Percentiles rank a stretch among this genome's conserved stretches.
Evolutionary conservation across 2,888 invertebrate species (phyloP).

Genomic region (Ametastegia equiseti): DNA sequence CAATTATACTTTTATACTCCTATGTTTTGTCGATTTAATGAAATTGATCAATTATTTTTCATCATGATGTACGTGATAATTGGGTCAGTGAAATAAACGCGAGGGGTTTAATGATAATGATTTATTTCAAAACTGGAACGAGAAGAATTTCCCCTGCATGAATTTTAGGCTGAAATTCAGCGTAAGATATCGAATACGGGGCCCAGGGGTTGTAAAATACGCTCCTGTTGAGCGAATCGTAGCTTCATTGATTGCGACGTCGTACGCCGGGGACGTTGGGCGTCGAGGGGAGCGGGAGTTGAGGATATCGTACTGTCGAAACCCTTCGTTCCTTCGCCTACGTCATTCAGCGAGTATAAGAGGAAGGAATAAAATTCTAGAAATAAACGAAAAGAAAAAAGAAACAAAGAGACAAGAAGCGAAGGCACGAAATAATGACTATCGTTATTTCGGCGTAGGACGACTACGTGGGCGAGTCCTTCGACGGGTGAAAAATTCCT

Average conservation of each 20-base stretch:
- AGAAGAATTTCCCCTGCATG: neutral
- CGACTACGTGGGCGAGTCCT: neutral
- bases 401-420: neutral
- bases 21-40: neutral
- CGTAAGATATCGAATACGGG: neutral
- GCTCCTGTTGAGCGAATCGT: conserved; percentile 71
- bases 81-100: neutral
- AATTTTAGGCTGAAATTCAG: neutral
- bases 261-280: conserved; percentile 67
- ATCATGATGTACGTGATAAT: neutral
- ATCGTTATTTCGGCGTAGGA: neutral
- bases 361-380: neutral
- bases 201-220: conserved; percentile 53
- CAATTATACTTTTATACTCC: neutral
- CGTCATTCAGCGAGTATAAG: neutral
- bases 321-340: conserved; percentile 30
- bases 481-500: neutral
- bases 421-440: neutral
- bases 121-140: neutral
- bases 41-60: neutral
- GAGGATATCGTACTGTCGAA: conserved; percentile 35
- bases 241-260: conserved; percentile 73
- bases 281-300: conserved; percentile 52
- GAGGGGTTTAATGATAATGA: neutral
- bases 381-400: neutral